Evolutionary conservation across 1,140 invertebrate species (phyloP).

Genomic region (Homalodisca vitripennis): DNA sequence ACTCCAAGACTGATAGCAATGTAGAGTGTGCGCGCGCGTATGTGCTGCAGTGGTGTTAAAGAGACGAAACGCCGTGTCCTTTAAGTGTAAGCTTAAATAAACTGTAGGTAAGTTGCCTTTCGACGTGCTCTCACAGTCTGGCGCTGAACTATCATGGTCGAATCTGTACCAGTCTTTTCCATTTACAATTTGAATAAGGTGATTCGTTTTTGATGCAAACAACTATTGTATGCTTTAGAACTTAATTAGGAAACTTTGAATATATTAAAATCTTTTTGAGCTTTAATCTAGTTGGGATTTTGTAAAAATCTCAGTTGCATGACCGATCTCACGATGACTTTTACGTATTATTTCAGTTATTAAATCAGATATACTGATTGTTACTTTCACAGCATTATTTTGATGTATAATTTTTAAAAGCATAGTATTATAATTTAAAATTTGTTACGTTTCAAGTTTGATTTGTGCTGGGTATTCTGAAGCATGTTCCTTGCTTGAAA

Average conservation of each 20-base stretch:
- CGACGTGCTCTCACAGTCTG: constrained; percentile 4
- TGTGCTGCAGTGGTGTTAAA: not conserved
- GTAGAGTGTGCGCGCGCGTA: not conserved
- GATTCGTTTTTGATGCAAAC: not conserved
- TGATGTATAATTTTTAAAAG: too few species aligned
- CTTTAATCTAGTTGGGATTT: constrained; percentile 19
- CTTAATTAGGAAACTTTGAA: constrained; percentile 13
- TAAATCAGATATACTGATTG: not conserved
- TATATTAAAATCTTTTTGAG: constrained; percentile 15
- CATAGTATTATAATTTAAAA: too few species aligned
- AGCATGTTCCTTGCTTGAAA: too few species aligned
- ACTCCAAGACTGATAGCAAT: not conserved
- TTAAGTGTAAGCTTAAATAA: constrained; percentile 7
- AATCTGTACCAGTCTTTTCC: not conserved
- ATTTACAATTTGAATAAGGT: constrained; percentile 13
- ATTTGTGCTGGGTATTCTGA: too few species aligned
- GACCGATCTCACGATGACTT: constrained; percentile 3
- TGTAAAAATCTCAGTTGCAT: constrained; percentile 15
- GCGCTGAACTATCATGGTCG: constrained; percentile 1
- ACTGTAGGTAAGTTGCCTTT: constrained; percentile 28
- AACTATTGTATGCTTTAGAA: constrained; percentile 10
- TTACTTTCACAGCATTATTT: too few species aligned
- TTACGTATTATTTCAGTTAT: too few species aligned
- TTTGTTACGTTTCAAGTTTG: too few species aligned
- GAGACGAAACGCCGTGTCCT: constrained; percentile 14